Evolutionary conservation across 64 coral and sea anemone genomes (phyloP).

Genomic region (Dendronephthya gigantea): DNA sequence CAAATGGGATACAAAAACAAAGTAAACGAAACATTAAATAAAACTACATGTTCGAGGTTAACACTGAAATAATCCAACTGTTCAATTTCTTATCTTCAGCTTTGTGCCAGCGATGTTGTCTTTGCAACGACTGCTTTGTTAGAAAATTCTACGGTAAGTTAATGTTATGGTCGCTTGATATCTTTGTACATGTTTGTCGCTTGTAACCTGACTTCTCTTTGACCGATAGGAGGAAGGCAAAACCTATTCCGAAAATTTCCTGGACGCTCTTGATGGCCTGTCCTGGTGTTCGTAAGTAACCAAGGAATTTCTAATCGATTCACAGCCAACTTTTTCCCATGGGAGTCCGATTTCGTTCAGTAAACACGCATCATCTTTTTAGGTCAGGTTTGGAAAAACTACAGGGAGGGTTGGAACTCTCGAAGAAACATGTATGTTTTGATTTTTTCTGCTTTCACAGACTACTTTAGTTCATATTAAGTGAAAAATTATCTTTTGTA

Average conservation of each 20-base stretch:
- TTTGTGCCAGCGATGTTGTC: conserved; percentile 49
- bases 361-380: not conserved
- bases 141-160: conserved; percentile 42
- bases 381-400: conserved; percentile 67
- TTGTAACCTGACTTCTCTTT: not conserved
- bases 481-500: not conserved
- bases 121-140: conserved; percentile 39
- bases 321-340: no score
- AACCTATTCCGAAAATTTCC: conserved; percentile 73
- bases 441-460: not conserved
- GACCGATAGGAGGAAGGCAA: conserved; percentile 33
- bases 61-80: not conserved
- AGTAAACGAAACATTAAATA: conserved; percentile 22
- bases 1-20: conserved; percentile 92
- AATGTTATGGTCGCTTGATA: not conserved
- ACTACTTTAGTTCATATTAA: not conserved
- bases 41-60: not conserved
- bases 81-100: conserved; percentile 10
- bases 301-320: not conserved
- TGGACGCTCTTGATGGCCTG: conserved; percentile 69
- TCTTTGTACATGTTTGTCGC: no score
- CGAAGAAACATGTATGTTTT: conserved; percentile 35
- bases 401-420: conserved; percentile 57
- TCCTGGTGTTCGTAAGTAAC: conserved; percentile 41
- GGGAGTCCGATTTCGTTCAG: no score